Evolutionary conservation across 1,140 invertebrate genomes (phyloP).

Genomic region (Solen grandis): DNA sequence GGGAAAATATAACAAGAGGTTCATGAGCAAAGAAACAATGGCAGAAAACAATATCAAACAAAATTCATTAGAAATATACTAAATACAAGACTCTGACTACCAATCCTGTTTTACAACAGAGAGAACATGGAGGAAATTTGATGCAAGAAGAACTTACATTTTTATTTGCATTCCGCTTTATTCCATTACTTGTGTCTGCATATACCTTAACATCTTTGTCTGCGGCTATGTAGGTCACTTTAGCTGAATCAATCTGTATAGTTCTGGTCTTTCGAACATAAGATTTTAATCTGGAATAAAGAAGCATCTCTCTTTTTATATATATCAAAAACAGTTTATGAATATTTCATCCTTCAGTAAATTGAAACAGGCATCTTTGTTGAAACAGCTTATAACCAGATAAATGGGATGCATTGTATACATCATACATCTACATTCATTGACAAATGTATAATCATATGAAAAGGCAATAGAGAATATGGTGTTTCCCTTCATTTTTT

Average conservation of each 20-base stretch:
- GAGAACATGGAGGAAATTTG: too few relatives aligned
- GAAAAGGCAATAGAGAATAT: too few relatives aligned
- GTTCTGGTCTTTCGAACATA: conserved; percentile 81
- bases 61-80: too few relatives aligned
- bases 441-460: too few relatives aligned
- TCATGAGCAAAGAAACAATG: too few relatives aligned
- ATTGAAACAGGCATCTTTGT: background rate
- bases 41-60: too few relatives aligned
- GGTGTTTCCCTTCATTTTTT: too few relatives aligned
- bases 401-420: background rate
- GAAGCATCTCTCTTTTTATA: background rate
- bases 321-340: conserved; percentile 27
- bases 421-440: background rate
- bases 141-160: too few relatives aligned
- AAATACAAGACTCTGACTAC: too few relatives aligned
- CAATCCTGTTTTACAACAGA: too few relatives aligned
- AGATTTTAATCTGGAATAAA: conserved; percentile 76
- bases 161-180: conserved; percentile 86
- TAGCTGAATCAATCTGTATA: conserved; percentile 77
- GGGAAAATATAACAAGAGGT: too few relatives aligned
- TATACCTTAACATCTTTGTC: conserved; percentile 96
- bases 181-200: conserved; percentile 95
- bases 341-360: conserved; percentile 30
- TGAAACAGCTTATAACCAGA: background rate
- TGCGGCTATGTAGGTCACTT: conserved; percentile 77